These are phyloP conservation scores for Tachyglossus aculeatus DNA, from an alignment of 2,797 vertebrate species.

Conservation along the genomic window DNA sequence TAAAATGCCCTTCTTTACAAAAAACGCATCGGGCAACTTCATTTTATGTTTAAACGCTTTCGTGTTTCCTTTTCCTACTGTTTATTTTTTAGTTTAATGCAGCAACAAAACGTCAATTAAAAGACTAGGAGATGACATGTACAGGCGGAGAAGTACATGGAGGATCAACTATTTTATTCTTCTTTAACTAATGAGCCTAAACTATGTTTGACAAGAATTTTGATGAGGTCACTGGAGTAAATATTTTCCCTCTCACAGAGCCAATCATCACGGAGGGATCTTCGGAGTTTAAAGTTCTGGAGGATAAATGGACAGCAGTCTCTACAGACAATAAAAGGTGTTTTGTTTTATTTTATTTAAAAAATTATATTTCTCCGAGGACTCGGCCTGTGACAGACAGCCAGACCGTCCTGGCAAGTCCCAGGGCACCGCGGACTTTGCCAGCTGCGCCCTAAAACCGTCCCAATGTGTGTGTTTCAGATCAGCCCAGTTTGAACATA, in stretches of 20 bases:
- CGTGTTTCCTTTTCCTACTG: slow-evolving; percentile 47
- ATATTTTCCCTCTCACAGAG: slow-evolving; percentile 75
- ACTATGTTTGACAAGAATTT: slow-evolving; percentile 48
- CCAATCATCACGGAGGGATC: slow-evolving; percentile 95
- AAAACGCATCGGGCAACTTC: slow-evolving; percentile 62
- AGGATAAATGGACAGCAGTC: slow-evolving; percentile 93
- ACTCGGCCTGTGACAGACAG: background rate
- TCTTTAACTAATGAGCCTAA: slow-evolving; percentile 31
- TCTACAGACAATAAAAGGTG: slow-evolving; percentile 92
- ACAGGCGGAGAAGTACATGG: slow-evolving; percentile 12
- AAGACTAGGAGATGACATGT: slow-evolving; percentile 39
- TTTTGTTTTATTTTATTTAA: slow-evolving; percentile 23
- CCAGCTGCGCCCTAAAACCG: no score
- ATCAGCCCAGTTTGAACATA: slow-evolving; percentile 90
- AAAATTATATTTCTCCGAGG: background rate
- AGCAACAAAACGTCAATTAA: slow-evolving; percentile 41
- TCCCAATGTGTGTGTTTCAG: no score
- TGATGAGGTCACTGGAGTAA: slow-evolving; percentile 46
- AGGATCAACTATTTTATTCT: background rate
- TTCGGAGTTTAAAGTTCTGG: slow-evolving; percentile 85
- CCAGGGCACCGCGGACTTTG: no score
- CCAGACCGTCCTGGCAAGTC: no score
- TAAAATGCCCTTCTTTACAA: slow-evolving; percentile 70
- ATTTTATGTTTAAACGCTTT: slow-evolving; percentile 50
- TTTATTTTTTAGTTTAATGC: slow-evolving; percentile 41